A percentile compares a stretch with the other conserved stretches of the same genome.
Conservation (phyloP, 2,113 vertebrate species). For the Ranitomeya variabilis region DNA sequence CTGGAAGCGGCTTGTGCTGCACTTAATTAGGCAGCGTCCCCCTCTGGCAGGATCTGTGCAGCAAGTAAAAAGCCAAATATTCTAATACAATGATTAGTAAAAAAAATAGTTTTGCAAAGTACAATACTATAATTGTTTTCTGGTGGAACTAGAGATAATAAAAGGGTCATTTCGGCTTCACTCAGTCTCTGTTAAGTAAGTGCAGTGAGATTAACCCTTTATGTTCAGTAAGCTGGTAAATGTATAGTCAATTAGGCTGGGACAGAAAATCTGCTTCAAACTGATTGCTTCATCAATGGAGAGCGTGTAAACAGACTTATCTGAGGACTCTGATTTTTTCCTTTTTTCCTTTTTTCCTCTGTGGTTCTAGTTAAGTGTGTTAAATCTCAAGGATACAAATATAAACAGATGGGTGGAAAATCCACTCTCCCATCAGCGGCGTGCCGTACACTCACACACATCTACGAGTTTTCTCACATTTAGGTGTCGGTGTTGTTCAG, state of each 20-base stretch:
- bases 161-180: too few relatives aligned
- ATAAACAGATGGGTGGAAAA: conserved; percentile 59
- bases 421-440: conserved; percentile 1
- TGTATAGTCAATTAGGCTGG: neutral
- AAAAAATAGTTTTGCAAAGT: too few relatives aligned
- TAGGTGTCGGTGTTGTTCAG: neutral
- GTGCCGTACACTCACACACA: neutral
- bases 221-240: neutral
- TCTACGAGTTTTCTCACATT: neutral
- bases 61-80: too few relatives aligned
- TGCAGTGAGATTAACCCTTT: neutral
- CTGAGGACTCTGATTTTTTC: conserved; percentile 73
- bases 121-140: too few relatives aligned
- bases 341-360: conserved; percentile 59
- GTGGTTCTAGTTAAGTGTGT: neutral
- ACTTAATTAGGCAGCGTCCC: too few relatives aligned
- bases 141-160: too few relatives aligned
- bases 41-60: too few relatives aligned
- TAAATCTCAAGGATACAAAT: conserved; percentile 60
- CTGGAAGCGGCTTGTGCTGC: too few relatives aligned
- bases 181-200: too few relatives aligned
- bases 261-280: conserved; percentile 16
- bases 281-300: conserved; percentile 4
- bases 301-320: conserved; percentile 30
- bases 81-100: too few relatives aligned